Percentiles rank a stretch among this genome's conserved stretches.
Evolutionary conservation across 2,888 invertebrate species (phyloP).

Genomic region (Byasa hedistus): DNA sequence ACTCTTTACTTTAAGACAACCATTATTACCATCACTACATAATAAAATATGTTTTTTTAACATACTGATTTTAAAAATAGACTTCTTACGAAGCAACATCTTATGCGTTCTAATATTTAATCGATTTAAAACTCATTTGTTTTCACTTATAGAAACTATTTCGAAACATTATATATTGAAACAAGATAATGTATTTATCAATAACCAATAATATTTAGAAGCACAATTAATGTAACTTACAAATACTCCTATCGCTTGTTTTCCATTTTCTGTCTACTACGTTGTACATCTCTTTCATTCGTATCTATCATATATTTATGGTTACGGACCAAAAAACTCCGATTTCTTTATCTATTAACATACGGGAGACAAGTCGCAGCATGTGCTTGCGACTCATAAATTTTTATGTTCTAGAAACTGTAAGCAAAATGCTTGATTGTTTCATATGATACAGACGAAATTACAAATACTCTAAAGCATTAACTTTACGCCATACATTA

Average conservation of each 20-base stretch:
- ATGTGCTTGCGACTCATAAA: too few relatives aligned
- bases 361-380: too few relatives aligned
- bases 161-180: not conserved
- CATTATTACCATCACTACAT: too few relatives aligned
- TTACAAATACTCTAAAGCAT: not conserved
- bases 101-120: not conserved
- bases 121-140: not conserved
- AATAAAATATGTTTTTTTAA: not conserved
- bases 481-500: not conserved
- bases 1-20: too few relatives aligned
- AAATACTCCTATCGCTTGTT: not conserved
- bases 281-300: not conserved
- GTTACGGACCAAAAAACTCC: too few relatives aligned
- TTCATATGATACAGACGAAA: not conserved
- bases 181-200: constrained; percentile 1
- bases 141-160: not conserved
- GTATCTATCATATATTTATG: too few relatives aligned
- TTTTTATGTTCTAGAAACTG: too few relatives aligned
- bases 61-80: not conserved
- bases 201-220: not conserved
- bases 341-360: too few relatives aligned
- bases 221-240: not conserved
- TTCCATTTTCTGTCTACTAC: not conserved
- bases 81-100: not conserved
- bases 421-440: not conserved